Evolutionary conservation across 2,888 invertebrate genomes (phyloP), one percentile per base, ranked within the genome.

Genomic region (Orthonevra nobilis): DNA sequence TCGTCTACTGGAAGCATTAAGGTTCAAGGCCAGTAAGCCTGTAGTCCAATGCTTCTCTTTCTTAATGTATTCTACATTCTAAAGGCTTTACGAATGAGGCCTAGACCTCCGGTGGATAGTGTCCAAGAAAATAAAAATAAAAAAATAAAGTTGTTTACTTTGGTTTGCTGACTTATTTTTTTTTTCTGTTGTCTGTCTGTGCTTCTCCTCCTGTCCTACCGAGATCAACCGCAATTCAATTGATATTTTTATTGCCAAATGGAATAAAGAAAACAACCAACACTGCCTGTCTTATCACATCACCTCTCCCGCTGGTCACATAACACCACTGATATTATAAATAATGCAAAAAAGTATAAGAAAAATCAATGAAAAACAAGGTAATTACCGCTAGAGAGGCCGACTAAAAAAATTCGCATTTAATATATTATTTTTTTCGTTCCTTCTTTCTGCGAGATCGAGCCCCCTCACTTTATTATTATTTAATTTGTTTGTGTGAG

Each of bases 11-110:
- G 44, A 40, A 69, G 17, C 61, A 56, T 50, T 69, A 75, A 75
- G n/a, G 75, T 75, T 75, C 75, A 75, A 75, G 75, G 75, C 56
- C 69, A 63, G 56, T 36, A 75, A 61, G 60, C 32, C 48, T 50
- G 42, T 69, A 42, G 69, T 69, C 69, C 50, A 28, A 63, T 69
- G 40, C 46, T 28, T 14, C 7, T 26, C 26, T 61, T 12, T 30
- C 23, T 26, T 28, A 28, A 12, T 6, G 17, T 38, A 15, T 17
- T 23, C 17, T 17, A 30, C 32, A n/a, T n/a, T n/a, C n/a, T n/a
- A n/a, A n/a, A n/a, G n/a, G n/a, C n/a, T n/a, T n/a, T n/a, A n/a
- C n/a, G n/a, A n/a, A n/a, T n/a, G n/a, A n/a, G n/a, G n/a, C n/a
- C n/a, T n/a, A n/a, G n/a, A n/a, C n/a, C n/a, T n/a, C n/a, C n/a